Evolutionary conservation across 2,888 invertebrate genomes (phyloP).

Genomic region (Mimas tiliae): DNA sequence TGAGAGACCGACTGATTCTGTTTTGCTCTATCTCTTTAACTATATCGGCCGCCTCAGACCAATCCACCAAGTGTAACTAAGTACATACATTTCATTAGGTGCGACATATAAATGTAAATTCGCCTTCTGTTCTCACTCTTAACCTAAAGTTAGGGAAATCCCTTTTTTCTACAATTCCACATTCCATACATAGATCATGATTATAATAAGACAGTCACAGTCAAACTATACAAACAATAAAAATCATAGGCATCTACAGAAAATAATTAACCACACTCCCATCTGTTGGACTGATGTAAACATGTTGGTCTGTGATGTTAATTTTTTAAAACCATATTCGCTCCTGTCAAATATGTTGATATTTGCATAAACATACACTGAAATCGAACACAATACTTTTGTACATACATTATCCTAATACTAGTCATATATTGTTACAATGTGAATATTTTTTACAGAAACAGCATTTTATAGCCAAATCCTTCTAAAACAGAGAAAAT

Average conservation of each 20-base stretch:
- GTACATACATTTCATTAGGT: constrained; percentile 4
- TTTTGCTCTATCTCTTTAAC: constrained; percentile 1
- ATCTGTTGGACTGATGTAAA: constrained; percentile 23
- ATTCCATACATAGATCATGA: constrained; percentile 25
- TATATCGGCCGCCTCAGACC: not conserved
- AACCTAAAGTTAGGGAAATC: constrained; percentile 26
- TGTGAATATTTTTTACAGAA: constrained; percentile 19
- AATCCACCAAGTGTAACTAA: constrained; percentile 7
- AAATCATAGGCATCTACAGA: constrained; percentile 13
- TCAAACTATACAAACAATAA: constrained; percentile 24
- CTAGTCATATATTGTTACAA: constrained; percentile 27
- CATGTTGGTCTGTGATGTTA: constrained; percentile 4
- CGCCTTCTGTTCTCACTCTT: constrained; percentile 24
- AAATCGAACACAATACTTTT: constrained; percentile 31
- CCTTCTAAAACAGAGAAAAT: constrained; percentile 31
- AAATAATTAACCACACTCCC: constrained; percentile 17
- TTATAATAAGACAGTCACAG: constrained; percentile 7
- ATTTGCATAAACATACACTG: constrained; percentile 22
- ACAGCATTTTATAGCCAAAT: constrained; percentile 30
- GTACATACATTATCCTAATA: constrained; percentile 29
- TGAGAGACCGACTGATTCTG: not conserved
- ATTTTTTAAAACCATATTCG: constrained; percentile 21
- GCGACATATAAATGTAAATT: constrained; percentile 6
- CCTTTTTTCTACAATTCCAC: constrained; percentile 21
- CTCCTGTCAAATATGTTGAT: constrained; percentile 25